Evolutionary conservation across 35 echinoderm and acorn worm genomes (phyloP), one percentile per base, ranked within the genome.

Genomic region (Strongylocentrotus purpuratus): DNA sequence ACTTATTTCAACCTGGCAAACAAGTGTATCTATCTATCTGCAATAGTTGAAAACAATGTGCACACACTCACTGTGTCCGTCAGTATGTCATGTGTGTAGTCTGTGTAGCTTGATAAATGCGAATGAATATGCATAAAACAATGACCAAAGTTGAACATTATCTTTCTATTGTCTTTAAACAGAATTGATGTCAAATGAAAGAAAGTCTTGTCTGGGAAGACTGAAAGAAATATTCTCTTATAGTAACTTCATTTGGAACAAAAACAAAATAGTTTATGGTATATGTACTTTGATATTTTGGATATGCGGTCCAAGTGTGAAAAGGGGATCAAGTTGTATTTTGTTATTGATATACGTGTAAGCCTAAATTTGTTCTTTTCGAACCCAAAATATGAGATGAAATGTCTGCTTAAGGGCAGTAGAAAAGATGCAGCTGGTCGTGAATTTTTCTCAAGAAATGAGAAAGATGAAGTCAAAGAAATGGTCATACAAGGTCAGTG

Each of bases 101-200:
- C 18, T 18, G n/a, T 46, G 87, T 46, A 41, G 11, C 18, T 33
- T 86, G 33, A 31, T 86, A 22, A 31, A 86, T 31, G n/a, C 33
- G 20, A 33, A 86, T 86, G 85, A 33, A 33, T 41, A 89, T 41
- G 87, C 45, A 89, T 89, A 89, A 86, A 48, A 55, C 32, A 52
- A 47, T 93, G 91, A 58, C 91, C 91, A 58, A 33, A 93, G 46
- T 47, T 89, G 32, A 33, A 93, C n/a, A 48, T 93, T 46, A 91
- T 91, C 91, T 93, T 93, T 93, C 91, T 93, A 93, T 93, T 93
- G 91, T 93, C 91, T 93, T 93, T 93, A 93, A 93, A 93, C 91
- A 93, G 91, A 89, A 86, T 33, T 31, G 85, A 86, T 33, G 12
- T 86, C 28, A 31, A 55, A 55, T 55, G 50, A 55, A 55, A 55